A percentile compares a stretch with the other conserved stretches of the same genome.
Evolutionary conservation across 2,113 vertebrate genomes (phyloP).

Genomic region (Forbesichthys papilliferus): DNA sequence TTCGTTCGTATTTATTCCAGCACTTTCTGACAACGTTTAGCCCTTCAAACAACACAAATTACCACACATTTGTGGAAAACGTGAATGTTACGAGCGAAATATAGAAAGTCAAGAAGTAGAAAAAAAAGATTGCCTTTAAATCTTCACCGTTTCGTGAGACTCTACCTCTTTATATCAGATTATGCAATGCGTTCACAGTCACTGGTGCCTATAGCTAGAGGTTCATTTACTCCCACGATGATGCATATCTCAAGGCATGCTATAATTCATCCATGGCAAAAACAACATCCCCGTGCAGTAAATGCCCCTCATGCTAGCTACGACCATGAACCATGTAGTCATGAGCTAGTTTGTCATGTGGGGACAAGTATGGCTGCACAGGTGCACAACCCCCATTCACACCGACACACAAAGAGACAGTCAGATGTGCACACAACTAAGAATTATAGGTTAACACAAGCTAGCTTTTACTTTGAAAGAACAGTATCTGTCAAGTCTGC

Average conservation of each 20-base stretch:
- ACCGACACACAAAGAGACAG: neutral
- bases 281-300: constrained; percentile 56
- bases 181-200: constrained; percentile 61
- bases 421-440: constrained; percentile 17
- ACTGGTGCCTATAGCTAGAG: constrained; percentile 58
- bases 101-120: too few species aligned
- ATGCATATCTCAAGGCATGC: constrained; percentile 45
- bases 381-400: neutral
- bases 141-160: constrained; percentile 50
- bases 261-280: constrained; percentile 52
- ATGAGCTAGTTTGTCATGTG: constrained; percentile 4
- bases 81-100: too few species aligned
- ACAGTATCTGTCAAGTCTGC: too few species aligned
- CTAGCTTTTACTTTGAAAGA: constrained; percentile 7
- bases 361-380: constrained; percentile 50
- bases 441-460: too few species aligned
- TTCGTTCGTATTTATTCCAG: too few species aligned
- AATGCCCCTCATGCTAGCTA: constrained; percentile 42
- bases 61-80: too few species aligned
- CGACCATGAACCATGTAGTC: constrained; percentile 32
- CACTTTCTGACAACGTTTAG: too few species aligned
- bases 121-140: constrained; percentile 46
- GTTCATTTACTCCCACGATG: constrained; percentile 61
- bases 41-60: too few species aligned
- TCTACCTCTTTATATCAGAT: constrained; percentile 41